Percentiles rank a stretch among this genome's conserved stretches.
These are phyloP conservation scores for Megalops atlanticus DNA, from an alignment of 2,113 vertebrate species.

Conservation along the genomic window DNA sequence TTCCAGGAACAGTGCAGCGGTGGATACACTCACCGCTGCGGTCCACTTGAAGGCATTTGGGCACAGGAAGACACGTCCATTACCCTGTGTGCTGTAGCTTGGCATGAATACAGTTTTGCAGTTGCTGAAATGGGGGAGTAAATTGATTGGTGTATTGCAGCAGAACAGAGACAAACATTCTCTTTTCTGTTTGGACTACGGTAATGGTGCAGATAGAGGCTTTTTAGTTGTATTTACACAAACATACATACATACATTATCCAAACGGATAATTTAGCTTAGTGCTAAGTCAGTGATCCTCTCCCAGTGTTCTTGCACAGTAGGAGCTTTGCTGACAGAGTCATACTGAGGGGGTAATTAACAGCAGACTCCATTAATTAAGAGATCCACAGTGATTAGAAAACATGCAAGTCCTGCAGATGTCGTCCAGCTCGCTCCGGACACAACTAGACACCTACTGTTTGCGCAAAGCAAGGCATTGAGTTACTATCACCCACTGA, in stretches of 20 bases:
- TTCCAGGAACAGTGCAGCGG: neutral
- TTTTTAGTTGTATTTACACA: no score
- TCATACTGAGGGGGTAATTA: no score
- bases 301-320: neutral
- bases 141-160: neutral
- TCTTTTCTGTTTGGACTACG: neutral
- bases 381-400: neutral
- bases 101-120: neutral
- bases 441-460: neutral
- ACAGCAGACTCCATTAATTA: no score
- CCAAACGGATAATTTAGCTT: neutral
- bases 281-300: neutral
- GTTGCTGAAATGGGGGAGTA: neutral
- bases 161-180: neutral
- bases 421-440: neutral
- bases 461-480: neutral
- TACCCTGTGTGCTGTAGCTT: neutral
- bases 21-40: neutral
- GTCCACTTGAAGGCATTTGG: conserved; percentile 1
- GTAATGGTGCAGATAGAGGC: neutral
- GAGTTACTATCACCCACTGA: neutral
- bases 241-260: no score
- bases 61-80: conserved; percentile 7
- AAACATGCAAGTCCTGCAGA: neutral
- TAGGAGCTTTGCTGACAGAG: neutral